phyloP scores from a whole-genome alignment of 2,888 invertebrate species.

The Melanostoma mellinum region DNA sequence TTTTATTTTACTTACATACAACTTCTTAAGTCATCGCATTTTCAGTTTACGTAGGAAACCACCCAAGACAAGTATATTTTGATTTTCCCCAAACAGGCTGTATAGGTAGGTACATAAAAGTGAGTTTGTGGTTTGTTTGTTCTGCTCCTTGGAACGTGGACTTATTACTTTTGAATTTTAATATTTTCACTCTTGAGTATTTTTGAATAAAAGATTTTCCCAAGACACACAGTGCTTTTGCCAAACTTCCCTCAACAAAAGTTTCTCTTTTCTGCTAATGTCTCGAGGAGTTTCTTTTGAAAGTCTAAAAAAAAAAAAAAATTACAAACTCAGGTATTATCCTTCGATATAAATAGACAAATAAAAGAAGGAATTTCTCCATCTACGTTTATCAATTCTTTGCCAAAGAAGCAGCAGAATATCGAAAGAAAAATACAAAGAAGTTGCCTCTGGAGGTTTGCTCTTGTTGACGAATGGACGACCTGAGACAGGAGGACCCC shows the following conservation, averaged over 20 bases:
- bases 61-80: too few species aligned
- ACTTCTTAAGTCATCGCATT: too few species aligned
- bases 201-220: constrained; percentile 44
- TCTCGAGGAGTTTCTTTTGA: constrained; percentile 21
- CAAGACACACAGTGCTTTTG: constrained; percentile 10
- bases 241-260: constrained; percentile 29
- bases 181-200: constrained; percentile 57
- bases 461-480: constrained; percentile 46
- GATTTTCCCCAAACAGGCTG: too few species aligned
- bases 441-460: constrained; percentile 27
- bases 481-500: constrained; percentile 17
- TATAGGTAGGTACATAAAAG: neutral
- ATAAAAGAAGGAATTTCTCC: constrained; percentile 34
- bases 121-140: neutral
- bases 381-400: constrained; percentile 21
- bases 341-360: constrained; percentile 16
- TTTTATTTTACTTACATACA: too few species aligned
- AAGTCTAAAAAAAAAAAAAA: constrained; percentile 15
- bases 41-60: too few species aligned
- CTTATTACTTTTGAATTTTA: constrained; percentile 44
- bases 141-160: constrained; percentile 6
- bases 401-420: constrained; percentile 27
- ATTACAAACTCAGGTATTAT: constrained; percentile 13
- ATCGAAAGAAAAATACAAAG: constrained; percentile 40
- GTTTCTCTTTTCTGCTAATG: constrained; percentile 31